Base-by-base conservation (phyloP, 2,888 invertebrate genomes). In the Dasypogon diadema region DNA sequence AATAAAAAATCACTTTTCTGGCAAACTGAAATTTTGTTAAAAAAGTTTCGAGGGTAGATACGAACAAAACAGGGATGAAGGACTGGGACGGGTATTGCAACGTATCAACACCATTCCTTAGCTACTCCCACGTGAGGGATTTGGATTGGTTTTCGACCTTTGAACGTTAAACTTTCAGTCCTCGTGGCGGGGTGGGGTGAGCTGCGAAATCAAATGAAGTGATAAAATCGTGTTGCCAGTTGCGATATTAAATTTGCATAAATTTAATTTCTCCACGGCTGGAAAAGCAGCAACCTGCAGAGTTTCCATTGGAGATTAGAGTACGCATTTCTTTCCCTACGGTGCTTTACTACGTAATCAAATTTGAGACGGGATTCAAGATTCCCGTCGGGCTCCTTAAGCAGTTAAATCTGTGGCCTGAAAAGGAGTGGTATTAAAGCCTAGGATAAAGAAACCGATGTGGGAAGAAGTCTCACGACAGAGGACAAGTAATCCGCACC, bases 211-310 rank as follows among this genome's bases (percentile, higher is more conserved):
- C 70, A 70, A 75, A 75, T 75, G 75, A 75, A 60, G 75, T 75
- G 65, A 68, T 75, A 75, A 75, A 75, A 75, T 75, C 75, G 30
- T 63, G 63, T 75, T 75, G 51, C 63, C 63, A 75, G 55, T 54
- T 55, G 24, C 56, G 65, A 75, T 68, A 68, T 75, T 75, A 70
- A 70, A 75, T 75, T 75, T 70, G 58, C 75, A 75, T 75, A 74
- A 74, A 74, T 74, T 74, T 74, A 74, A 74, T 74, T 74, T 56
- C 55, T 73, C 10, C 16, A 14, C 65, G 65, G 34, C 12, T 68
- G 48, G 48, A 26, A 48, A 6, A 24, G 26, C 24, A 22, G 24
- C 1, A 48, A 68, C 48, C 18, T 24, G 2, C 24, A 2, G 16
- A 8, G 65, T 18, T 21, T 6, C 37, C 60, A 46, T 16, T 46